These are phyloP conservation scores for Archocentrus centrarchus DNA, from an alignment of 2,113 vertebrate genomes.

Conservation along the genomic window DNA sequence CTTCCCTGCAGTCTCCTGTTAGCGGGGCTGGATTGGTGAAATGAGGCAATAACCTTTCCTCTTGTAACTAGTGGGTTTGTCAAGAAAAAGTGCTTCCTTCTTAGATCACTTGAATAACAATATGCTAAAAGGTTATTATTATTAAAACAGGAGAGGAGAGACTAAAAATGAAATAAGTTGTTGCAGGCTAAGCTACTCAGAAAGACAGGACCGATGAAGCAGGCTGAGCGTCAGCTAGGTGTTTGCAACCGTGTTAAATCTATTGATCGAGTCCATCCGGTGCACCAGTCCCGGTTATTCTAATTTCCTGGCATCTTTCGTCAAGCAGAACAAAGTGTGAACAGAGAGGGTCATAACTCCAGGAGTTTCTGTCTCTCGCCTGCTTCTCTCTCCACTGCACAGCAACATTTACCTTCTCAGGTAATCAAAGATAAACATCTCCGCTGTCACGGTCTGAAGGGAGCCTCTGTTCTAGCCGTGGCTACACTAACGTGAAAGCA, in stretches of 20 bases:
- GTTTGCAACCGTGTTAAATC: neutral
- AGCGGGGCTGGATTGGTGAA: neutral
- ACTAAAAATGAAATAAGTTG: neutral
- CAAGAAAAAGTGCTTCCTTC: too few relatives aligned
- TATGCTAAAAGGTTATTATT: too few relatives aligned
- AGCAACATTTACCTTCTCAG: conserved; percentile 31
- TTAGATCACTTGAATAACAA: too few relatives aligned
- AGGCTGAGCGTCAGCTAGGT: neutral
- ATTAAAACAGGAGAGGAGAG: neutral
- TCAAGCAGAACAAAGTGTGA: conserved; percentile 17
- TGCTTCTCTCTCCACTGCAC: conserved; percentile 40
- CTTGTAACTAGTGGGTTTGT: accelerated
- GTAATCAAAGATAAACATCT: conserved; percentile 37
- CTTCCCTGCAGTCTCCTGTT: neutral
- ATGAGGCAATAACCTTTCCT: neutral
- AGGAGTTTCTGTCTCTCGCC: conserved; percentile 28
- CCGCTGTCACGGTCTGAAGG: neutral
- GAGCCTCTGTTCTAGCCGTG: neutral
- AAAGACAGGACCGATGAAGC: neutral
- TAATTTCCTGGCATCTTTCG: conserved; percentile 17
- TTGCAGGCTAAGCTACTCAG: neutral
- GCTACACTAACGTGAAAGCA: neutral
- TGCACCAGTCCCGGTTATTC: conserved; percentile 20
- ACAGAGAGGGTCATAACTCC: neutral
- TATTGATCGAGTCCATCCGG: conserved; percentile 31